Percentiles rank a stretch among this genome's conserved stretches.
phyloP scores from a whole-genome alignment of 2,797 vertebrate species.

The Macroramphosus scolopax region DNA sequence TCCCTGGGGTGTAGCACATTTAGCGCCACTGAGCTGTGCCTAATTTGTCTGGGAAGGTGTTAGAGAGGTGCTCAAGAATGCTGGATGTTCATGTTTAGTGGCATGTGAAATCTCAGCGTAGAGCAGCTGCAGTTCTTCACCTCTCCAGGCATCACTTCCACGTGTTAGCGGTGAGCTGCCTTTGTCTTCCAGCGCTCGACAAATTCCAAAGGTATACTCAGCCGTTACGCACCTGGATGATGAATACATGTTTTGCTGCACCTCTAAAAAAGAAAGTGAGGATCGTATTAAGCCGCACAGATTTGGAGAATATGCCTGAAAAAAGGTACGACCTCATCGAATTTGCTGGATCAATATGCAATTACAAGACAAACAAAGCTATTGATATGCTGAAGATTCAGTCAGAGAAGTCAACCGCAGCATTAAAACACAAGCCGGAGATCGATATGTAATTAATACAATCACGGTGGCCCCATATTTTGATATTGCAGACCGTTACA shows the following conservation, averaged over 20 bases:
- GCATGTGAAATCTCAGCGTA: constrained; percentile 62
- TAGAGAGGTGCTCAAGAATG: constrained; percentile 63
- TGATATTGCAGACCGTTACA: background rate
- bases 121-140: constrained; percentile 40
- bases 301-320: background rate
- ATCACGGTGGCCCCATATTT: constrained; percentile 25
- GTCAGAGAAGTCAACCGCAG: constrained; percentile 47
- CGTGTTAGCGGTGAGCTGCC: constrained; percentile 41
- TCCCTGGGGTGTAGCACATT: constrained; percentile 70
- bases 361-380: constrained; percentile 77
- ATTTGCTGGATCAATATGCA: constrained; percentile 71
- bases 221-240: constrained; percentile 39
- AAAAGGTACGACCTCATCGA: too few species aligned
- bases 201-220: constrained; percentile 29
- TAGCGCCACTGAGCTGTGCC: constrained; percentile 71
- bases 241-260: too few species aligned
- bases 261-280: too few species aligned
- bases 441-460: constrained; percentile 71
- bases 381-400: constrained; percentile 71
- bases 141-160: constrained; percentile 26
- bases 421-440: constrained; percentile 57
- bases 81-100: constrained; percentile 65
- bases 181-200: constrained; percentile 26
- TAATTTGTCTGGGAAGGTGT: constrained; percentile 79
- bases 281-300: too few species aligned